Conservation (phyloP, 2,797 vertebrate genomes). For the Paratrypauchen microcephalus region DNA sequence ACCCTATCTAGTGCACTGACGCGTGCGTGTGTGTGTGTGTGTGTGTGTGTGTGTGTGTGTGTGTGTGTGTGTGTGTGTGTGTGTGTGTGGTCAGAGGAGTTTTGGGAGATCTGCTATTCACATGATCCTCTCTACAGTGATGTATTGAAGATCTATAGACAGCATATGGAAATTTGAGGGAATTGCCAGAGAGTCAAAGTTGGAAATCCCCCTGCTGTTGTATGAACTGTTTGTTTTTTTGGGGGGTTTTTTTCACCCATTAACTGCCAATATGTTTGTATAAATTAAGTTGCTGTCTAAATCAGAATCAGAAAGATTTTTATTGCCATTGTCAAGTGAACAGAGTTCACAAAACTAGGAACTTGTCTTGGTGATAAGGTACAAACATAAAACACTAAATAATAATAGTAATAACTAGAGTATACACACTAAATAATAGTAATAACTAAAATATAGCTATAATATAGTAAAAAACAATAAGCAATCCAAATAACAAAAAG, state of each 20-base stretch:
- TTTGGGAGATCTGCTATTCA: slow-evolving; percentile 12
- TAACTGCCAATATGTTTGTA: not conserved
- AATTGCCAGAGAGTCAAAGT: slow-evolving; percentile 28
- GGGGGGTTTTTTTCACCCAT: slow-evolving; percentile 5
- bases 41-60: slow-evolving; percentile 16
- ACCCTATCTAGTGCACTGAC: slow-evolving; percentile 17
- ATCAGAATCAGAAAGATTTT: too few species aligned
- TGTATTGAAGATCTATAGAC: slow-evolving; percentile 18
- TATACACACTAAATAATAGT: too few species aligned
- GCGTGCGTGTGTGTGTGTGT: slow-evolving; percentile 5
- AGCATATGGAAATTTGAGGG: slow-evolving; percentile 42
- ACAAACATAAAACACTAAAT: too few species aligned
- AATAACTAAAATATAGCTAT: too few species aligned
- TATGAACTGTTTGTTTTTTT: slow-evolving; percentile 20
- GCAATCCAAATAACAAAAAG: too few species aligned
- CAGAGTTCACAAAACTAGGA: too few species aligned
- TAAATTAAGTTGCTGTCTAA: not conserved
- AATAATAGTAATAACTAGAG: too few species aligned
- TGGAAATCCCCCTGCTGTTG: slow-evolving; percentile 13
- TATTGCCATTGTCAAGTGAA: too few species aligned
- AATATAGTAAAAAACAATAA: too few species aligned
- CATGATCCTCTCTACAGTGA: slow-evolving; percentile 21
- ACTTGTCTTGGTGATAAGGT: too few species aligned
- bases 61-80: slow-evolving; percentile 21
- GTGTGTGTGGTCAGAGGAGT: not conserved